Evolutionary conservation across 2,888 invertebrate genomes (phyloP).

Genomic region (Drymonia ruficornis): DNA sequence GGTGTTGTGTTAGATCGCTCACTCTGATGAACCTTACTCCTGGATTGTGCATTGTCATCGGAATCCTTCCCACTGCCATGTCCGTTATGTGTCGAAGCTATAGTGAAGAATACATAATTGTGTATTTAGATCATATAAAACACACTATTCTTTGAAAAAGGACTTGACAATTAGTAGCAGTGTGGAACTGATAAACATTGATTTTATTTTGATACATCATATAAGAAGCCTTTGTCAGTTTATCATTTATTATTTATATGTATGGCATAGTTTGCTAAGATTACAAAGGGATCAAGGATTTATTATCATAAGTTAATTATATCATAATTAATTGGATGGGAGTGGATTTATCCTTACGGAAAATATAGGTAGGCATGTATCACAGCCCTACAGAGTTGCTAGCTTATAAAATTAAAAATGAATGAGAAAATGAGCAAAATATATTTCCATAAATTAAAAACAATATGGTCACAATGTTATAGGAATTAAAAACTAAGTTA

Average conservation of each 20-base stretch:
- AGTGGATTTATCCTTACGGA: no score
- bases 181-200: no score
- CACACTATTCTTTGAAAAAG: background rate
- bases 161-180: background rate
- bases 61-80: slow-evolving; percentile 66
- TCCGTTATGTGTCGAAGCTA: slow-evolving; percentile 67
- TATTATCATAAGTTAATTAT: no score
- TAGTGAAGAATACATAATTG: slow-evolving; percentile 24
- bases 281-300: no score
- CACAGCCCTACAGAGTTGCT: no score
- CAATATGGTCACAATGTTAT: background rate
- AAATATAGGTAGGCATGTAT: no score
- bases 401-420: background rate
- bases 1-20: slow-evolving; percentile 40
- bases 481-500: background rate
- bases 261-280: background rate
- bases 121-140: no score
- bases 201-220: no score
- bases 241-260: background rate
- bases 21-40: slow-evolving; percentile 45
- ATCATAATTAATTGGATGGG: no score
- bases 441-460: background rate
- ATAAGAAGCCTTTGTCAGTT: no score
- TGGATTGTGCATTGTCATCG: slow-evolving; percentile 60
- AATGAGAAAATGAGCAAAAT: background rate